Evolutionary conservation across 2,888 invertebrate species (phyloP), one percentile per base, ranked within the genome.

Genomic region (Allacma fusca): DNA sequence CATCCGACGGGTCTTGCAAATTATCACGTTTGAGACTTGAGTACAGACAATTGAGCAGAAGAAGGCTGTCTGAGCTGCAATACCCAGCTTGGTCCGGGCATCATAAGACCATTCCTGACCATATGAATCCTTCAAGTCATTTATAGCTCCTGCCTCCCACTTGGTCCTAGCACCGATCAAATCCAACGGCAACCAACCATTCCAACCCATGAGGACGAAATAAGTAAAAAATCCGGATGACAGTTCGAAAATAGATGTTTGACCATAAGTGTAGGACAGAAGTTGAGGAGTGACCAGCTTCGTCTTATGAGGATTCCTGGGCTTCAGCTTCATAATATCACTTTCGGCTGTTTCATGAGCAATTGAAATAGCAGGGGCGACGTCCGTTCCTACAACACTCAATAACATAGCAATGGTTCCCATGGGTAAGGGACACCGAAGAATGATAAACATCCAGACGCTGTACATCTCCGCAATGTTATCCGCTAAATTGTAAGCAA

Each of bases 401-500:
- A 88, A 87, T 81, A 89, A 85, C 85, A 89, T 89, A 7, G 76
- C 70, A 24, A 76, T 76, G 21, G 76, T 75, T 78, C 88, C 88
- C 79, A 89, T 86, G 0, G 89, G 88, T 57, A 89, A 85, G 2
- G 89, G 89, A 81, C 89, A 87, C 12, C 81, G 64, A 13, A 84
- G 65, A 12, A 82, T 74, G 24, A 83, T 81, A 50, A 83, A 83
- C 5, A 82, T 28, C 81, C 78, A 80, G 12, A 83, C 81, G 40
- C 77, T 62, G 7, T 87, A 95, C 87, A 98, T 97, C 89, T 98
- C 97, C 83, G 97, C 97, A 88, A 98, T 97, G 90, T 98, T 98
- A 84, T 96, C 96, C 84, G 97, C 97, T 81, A 98, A 89, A 81
- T 97, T 97, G 89, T 98, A 98, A 71, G 97, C 97, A 88, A 98